A percentile compares a stretch with the other conserved stretches of the same genome.
Evolutionary conservation across 2,888 invertebrate species (phyloP).

Genomic region (Hedya salicella): DNA sequence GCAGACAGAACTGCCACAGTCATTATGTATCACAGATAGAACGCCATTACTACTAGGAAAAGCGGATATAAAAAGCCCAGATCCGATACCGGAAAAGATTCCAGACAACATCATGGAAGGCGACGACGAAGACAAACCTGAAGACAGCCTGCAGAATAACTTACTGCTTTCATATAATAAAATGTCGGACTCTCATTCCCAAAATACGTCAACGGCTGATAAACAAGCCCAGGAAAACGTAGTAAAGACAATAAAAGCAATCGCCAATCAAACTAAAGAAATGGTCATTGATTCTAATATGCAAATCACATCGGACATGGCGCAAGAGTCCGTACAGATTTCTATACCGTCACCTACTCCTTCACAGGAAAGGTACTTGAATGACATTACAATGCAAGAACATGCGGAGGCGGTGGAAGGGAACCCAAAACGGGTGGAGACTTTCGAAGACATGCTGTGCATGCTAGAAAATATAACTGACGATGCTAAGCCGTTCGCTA

Average conservation of each 20-base stretch:
- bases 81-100: constrained; percentile 81
- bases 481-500: constrained; percentile 67
- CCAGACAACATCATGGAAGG: constrained; percentile 82
- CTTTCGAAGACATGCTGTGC: constrained; percentile 88
- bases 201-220: constrained; percentile 55
- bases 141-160: constrained; percentile 68
- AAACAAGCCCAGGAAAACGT: constrained; percentile 69
- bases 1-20: constrained; percentile 79
- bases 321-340: constrained; percentile 87
- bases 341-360: constrained; percentile 88
- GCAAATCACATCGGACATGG: constrained; percentile 83
- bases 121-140: constrained; percentile 79
- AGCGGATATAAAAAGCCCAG: constrained; percentile 80
- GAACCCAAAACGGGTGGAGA: constrained; percentile 85
- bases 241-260: constrained; percentile 83
- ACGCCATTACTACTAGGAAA: constrained; percentile 76
- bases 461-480: constrained; percentile 88
- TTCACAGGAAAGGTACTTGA: constrained; percentile 86
- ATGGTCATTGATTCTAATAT: constrained; percentile 84
- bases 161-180: constrained; percentile 70
- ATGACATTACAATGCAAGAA: constrained; percentile 86
- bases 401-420: constrained; percentile 82
- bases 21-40: constrained; percentile 71
- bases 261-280: constrained; percentile 84
- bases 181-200: constrained; percentile 59